phyloP scores from a whole-genome alignment of 2,113 vertebrate species.

The Albula glossodonta region DNA sequence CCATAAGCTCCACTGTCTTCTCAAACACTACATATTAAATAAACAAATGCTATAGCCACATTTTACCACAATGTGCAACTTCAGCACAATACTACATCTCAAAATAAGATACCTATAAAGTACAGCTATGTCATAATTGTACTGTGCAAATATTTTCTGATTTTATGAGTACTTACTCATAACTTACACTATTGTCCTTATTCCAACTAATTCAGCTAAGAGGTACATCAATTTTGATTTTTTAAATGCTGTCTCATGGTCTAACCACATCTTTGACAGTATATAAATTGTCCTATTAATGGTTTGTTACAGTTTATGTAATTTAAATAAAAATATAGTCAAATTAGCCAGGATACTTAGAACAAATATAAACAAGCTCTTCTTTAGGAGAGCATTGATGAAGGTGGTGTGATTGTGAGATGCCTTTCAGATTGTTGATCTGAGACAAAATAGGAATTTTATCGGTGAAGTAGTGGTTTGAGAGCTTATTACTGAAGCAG shows the following conservation, averaged over 20 bases:
- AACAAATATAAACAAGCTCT: neutral
- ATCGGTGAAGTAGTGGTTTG: neutral
- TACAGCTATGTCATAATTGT: neutral
- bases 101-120: too few relatives aligned
- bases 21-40: too few relatives aligned
- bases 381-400: neutral
- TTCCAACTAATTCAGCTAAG: neutral
- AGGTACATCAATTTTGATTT: neutral
- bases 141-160: neutral
- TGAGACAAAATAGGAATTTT: too few relatives aligned
- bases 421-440: too few relatives aligned
- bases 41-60: too few relatives aligned
- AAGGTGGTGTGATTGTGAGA: neutral
- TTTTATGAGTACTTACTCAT: neutral
- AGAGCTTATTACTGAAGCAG: neutral
- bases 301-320: neutral
- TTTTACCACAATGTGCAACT: too few relatives aligned
- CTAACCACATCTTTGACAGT: neutral
- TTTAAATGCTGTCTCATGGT: neutral
- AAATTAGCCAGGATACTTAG: neutral
- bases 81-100: too few relatives aligned
- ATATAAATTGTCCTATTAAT: neutral
- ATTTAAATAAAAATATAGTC: neutral
- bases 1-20: too few relatives aligned
- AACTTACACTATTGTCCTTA: neutral